These are phyloP conservation scores for Alsophila aescularia DNA, from an alignment of 2,888 invertebrate genomes.

Conservation along the genomic window DNA sequence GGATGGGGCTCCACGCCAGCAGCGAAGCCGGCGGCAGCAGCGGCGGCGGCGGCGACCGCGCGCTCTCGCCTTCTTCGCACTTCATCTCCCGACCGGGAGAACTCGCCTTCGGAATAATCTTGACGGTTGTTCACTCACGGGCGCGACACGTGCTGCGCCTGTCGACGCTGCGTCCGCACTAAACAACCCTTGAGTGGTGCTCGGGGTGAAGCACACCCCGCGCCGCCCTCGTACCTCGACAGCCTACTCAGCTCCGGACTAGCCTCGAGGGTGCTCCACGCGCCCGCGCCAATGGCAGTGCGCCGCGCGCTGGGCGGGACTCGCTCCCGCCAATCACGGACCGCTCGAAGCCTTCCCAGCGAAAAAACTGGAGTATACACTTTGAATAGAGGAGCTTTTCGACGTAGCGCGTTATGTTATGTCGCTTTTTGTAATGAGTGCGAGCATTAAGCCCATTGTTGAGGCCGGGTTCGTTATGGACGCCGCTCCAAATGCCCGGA, in stretches of 20 bases:
- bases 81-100: slow-evolving; percentile 83
- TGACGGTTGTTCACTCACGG: slow-evolving; percentile 66
- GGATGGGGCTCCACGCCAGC: slow-evolving; percentile 90
- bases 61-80: slow-evolving; percentile 76
- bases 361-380: slow-evolving; percentile 82
- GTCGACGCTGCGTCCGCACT: slow-evolving; percentile 79
- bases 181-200: slow-evolving; percentile 84
- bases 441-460: slow-evolving; percentile 84
- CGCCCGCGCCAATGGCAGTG: slow-evolving; percentile 66
- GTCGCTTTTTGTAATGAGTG: slow-evolving; percentile 84
- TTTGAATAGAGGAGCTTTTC: slow-evolving; percentile 82
- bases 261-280: slow-evolving; percentile 79
- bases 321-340: slow-evolving; percentile 62
- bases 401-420: slow-evolving; percentile 82
- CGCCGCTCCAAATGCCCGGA: slow-evolving; percentile 79
- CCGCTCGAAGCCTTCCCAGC: slow-evolving; percentile 70
- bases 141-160: slow-evolving; percentile 79
- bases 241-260: slow-evolving; percentile 80
- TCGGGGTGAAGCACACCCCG: slow-evolving; percentile 83
- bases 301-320: slow-evolving; percentile 71
- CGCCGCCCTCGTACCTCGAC: slow-evolving; percentile 82
- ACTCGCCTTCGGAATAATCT: slow-evolving; percentile 80
- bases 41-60: slow-evolving; percentile 74
- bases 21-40: slow-evolving; percentile 86
- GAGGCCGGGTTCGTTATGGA: slow-evolving; percentile 81